These are phyloP conservation scores for Pocota personata DNA, from an alignment of 2,888 invertebrate genomes.

Conservation along the genomic window DNA sequence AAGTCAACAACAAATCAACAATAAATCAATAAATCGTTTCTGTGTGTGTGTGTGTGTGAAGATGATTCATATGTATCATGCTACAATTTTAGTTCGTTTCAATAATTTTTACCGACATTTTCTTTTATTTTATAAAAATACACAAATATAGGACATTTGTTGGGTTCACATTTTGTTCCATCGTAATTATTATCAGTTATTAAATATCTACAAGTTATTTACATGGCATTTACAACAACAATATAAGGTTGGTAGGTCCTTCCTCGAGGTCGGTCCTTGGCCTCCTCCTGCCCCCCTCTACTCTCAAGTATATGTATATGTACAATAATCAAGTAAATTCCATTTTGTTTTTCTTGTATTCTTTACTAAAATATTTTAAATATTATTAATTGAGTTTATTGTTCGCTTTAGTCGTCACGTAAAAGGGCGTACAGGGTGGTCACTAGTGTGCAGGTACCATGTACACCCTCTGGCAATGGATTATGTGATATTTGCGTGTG, in stretches of 20 bases:
- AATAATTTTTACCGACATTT: constrained; percentile 60
- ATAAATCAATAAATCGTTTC: constrained; percentile 56
- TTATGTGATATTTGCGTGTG: constrained; percentile 61
- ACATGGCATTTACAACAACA: constrained; percentile 73
- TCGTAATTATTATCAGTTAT: constrained; percentile 63
- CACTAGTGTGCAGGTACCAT: neutral
- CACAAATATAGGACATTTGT: constrained; percentile 74
- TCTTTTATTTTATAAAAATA: constrained; percentile 71
- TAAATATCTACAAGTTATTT: constrained; percentile 73
- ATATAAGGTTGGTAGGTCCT: constrained; percentile 67
- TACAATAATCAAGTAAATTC: constrained; percentile 70
- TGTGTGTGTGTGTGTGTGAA: constrained; percentile 34
- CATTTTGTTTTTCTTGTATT: constrained; percentile 38
- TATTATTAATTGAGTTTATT: constrained; percentile 76
- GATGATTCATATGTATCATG: constrained; percentile 56
- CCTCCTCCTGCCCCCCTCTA: constrained; percentile 27
- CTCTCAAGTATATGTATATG: constrained; percentile 32
- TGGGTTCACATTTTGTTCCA: constrained; percentile 70
- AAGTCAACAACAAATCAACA: constrained; percentile 64
- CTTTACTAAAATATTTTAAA: constrained; percentile 78
- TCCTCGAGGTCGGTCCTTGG: constrained; percentile 55
- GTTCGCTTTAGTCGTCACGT: constrained; percentile 70
- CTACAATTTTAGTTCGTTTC: constrained; percentile 61
- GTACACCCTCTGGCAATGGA: constrained; percentile 37
- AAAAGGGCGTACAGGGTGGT: constrained; percentile 13